Evolutionary conservation across 2,888 invertebrate species (phyloP), one percentile per base, ranked within the genome.

Genomic region (Macrophya annulata): DNA sequence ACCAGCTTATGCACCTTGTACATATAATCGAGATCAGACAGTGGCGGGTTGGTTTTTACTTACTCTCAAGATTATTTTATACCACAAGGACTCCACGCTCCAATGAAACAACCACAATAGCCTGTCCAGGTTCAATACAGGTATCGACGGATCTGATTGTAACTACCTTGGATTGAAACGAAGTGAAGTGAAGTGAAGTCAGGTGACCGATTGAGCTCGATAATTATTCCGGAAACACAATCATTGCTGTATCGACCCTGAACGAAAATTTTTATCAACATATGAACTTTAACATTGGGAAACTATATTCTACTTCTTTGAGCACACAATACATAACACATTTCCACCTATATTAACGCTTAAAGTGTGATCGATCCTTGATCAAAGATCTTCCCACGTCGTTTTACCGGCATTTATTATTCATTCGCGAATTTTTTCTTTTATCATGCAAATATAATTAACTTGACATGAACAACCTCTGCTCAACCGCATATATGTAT

Each of bases 71-170:
- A 82, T 77, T 85, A 81, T 85, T 82, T 82, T 71, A 82, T 45
- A 45, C 85, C 79, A 31, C 72, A 72, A 85, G 85, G 85, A 85
- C 85, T 81, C 81, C 82, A 85, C 85, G 85, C 85, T 82, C 72
- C 37, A 82, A 55, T 85, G 85, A 72, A 84, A 84, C 83, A 21
- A 83, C 83, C 68, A 83, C 83, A 83, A 83, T 83, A n/a, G 51
- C 83, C 82, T 51, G 40, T 1, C 62, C 62, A 81, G 81, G 81
- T 81, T 81, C 77, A 37, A 81, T 40, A 81, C 65, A 83, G 82
- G 68, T 83, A 65, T 59, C 65, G 82, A 83, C 45, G 68, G 83
- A 68, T 68, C 48, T 48, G 71, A 83, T 83, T 83, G 83, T 83
- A 48, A 48, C 71, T 71, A n/a, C 83, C 83, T 83, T 83, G 83